These are phyloP conservation scores for Chrysodeixis includens DNA, from an alignment of 2,888 invertebrate species.

Conservation along the genomic window DNA sequence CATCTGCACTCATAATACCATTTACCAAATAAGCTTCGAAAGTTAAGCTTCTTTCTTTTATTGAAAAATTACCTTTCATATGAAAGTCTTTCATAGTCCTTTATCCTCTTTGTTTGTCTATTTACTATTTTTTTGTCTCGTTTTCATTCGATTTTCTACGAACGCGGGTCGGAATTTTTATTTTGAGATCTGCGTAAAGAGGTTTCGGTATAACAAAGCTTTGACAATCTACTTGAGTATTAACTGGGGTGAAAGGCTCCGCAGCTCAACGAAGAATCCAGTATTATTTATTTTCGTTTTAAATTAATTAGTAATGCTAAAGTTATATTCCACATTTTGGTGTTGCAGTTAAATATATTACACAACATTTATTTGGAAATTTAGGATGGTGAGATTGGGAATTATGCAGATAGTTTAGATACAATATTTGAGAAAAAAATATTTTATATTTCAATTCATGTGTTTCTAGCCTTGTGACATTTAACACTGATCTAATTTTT, in stretches of 20 bases:
- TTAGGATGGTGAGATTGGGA: too few relatives aligned
- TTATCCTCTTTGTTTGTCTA: not conserved
- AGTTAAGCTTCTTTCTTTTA: constrained; percentile 15
- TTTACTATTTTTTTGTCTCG: not conserved
- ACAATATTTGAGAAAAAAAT: too few relatives aligned
- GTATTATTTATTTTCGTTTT: not conserved
- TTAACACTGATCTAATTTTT: too few relatives aligned
- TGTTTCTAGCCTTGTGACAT: too few relatives aligned
- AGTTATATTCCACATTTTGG: not conserved
- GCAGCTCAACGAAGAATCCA: not conserved
- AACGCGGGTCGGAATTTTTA: not conserved
- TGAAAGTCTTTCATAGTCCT: not conserved
- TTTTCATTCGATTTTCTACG: not conserved
- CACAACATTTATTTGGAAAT: too few relatives aligned
- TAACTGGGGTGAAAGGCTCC: constrained; percentile 1
- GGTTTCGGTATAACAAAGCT: not conserved
- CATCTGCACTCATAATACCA: constrained; percentile 40
- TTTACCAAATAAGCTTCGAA: constrained; percentile 34
- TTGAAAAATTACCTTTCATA: not conserved
- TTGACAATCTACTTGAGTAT: constrained; percentile 4
- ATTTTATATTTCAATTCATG: too few relatives aligned
- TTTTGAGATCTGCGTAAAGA: constrained; percentile 1
- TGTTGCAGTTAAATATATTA: too few relatives aligned
- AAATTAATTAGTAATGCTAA: not conserved
- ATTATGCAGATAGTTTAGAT: too few relatives aligned